Percentiles rank a stretch among this genome's conserved stretches.
Conservation (phyloP, 2,113 vertebrate genomes). For the Porphyrio hochstetteri region DNA sequence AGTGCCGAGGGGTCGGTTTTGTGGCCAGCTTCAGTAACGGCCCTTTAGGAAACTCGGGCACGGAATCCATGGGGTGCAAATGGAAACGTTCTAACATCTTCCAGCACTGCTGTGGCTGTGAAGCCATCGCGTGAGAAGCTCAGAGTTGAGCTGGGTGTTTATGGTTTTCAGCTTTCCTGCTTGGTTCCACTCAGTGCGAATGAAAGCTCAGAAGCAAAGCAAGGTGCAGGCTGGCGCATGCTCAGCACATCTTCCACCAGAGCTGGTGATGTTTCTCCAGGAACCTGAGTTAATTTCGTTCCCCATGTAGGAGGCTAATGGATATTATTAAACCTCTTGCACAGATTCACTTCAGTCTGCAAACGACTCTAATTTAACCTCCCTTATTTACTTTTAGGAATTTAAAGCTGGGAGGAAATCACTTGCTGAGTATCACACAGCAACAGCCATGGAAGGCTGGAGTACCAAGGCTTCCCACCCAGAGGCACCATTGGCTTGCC, state of each 20-base stretch:
- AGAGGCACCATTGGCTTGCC: not conserved
- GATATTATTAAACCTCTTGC: not conserved
- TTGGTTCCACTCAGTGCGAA: not conserved
- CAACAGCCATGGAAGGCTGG: not conserved
- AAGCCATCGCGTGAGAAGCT: not conserved
- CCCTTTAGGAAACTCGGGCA: not conserved
- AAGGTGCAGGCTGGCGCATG: fast-evolving
- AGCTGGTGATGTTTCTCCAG: not conserved
- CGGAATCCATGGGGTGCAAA: not conserved
- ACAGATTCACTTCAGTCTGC: not conserved
- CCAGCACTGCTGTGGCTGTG: not conserved
- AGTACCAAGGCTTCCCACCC: not conserved
- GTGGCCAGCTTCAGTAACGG: not conserved
- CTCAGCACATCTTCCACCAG: not conserved
- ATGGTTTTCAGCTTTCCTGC: not conserved
- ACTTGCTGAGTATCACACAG: not conserved
- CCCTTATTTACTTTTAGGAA: slow-evolving; percentile 17
- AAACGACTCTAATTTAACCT: slow-evolving; percentile 22
- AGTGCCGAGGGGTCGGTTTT: not conserved
- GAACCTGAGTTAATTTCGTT: not conserved
- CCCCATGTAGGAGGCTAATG: not conserved
- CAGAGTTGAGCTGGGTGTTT: not conserved
- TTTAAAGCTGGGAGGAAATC: not conserved
- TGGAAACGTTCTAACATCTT: not conserved
- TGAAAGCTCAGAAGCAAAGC: not conserved